Base-by-base conservation (phyloP, 1,140 invertebrate genomes). In the Micrasema minimum region DNA sequence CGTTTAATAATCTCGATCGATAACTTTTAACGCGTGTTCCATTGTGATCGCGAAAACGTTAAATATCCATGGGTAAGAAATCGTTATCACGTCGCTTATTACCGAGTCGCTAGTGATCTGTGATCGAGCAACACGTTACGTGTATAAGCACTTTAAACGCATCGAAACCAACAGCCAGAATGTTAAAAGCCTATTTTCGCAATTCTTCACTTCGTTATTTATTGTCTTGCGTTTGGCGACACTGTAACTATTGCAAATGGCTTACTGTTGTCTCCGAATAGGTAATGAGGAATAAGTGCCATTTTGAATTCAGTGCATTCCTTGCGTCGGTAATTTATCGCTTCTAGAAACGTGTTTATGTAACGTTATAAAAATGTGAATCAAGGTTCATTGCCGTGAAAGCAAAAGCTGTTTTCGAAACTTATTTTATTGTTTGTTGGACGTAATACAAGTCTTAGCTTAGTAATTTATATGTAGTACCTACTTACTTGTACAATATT, bases 131-230 rank as follows among this genome's bases (percentile, higher is more conserved):
- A 59, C 55, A 3, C 48, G 16, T 38, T 59, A 43, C 55, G 55
- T 59, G 37, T 16, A 3, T 14, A 11, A 20, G 10, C 55, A 41
- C 18, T n/a, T 16, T 16, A 41, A 59, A 11, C 14, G 18, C 0
- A 20, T 37, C 43, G 43, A n/a, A 46, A n/a, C n/a, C 14, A 20
- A 14, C 51, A 6, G 5, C 2, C 18, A 20, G 55, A 59, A 59
- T 59, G 55, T 16, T 59, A 59, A 59, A 22, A 59, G 55, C 16
- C 35, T 35, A 41, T 59, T 41, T 59, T 59, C 14, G 18, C 55
- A 20, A 59, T 59, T 59, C 16, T 59, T 59, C 37, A 38, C 37
- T 2, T 7, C 16, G 31, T 41, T 41, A 59, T 38, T 53, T 16
- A 5, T 59, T 22, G 55, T 20, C 12, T n/a, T n/a, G n/a, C 2